Conservation (phyloP, 2,113 vertebrate genomes). For the Apteryx owenii region DNA sequence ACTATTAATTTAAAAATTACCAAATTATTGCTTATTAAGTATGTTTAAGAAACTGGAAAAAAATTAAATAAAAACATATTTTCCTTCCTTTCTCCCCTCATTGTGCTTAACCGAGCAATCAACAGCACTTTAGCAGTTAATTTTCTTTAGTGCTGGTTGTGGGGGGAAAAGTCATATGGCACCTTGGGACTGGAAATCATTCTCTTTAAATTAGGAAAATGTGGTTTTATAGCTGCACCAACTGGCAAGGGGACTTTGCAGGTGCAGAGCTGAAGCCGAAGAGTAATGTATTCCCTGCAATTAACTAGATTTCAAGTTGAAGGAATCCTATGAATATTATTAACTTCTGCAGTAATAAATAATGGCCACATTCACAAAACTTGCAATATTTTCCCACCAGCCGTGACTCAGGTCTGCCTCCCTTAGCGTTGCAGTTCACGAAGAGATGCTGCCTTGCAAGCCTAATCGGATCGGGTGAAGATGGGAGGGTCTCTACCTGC, state of each 20-base stretch:
- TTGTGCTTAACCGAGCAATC: not conserved
- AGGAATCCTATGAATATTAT: conserved; percentile 1
- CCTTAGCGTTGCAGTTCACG: not conserved
- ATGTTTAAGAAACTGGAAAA: not conserved
- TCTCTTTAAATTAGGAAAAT: not conserved
- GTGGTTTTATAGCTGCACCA: not conserved
- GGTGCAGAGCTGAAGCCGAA: not conserved
- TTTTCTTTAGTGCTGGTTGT: not conserved
- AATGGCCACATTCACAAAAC: not conserved
- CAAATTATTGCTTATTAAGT: not conserved
- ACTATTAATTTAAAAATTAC: conserved; percentile 3
- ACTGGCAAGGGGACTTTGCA: not conserved
- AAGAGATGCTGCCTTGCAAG: not conserved
- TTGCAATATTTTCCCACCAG: not conserved
- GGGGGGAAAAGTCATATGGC: not conserved
- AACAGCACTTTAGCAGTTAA: not conserved
- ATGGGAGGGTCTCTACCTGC: accelerated
- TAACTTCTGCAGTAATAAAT: conserved; percentile 1
- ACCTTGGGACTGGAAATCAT: not conserved
- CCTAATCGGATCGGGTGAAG: not conserved
- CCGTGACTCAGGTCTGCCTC: not conserved
- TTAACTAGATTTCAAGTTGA: conserved; percentile 7
- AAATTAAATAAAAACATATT: not conserved
- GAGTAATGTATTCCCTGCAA: conserved; percentile 5
- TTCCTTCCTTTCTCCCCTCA: accelerated